Base-by-base conservation (phyloP, 2,797 vertebrate genomes). In the Falco concolor region DNA sequence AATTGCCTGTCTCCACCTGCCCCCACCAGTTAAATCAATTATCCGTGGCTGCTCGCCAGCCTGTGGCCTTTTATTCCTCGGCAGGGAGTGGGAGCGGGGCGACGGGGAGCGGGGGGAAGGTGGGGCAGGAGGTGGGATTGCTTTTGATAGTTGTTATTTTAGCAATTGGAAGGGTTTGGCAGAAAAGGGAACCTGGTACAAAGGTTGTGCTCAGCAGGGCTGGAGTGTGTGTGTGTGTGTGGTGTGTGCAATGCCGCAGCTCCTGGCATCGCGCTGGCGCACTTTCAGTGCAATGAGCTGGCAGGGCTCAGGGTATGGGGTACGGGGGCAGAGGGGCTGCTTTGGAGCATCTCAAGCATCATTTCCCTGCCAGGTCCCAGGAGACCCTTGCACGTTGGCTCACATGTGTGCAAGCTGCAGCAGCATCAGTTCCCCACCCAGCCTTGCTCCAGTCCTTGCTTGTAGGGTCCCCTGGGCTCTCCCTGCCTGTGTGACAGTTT, bases 11-110 rank as follows among this genome's bases (percentile, higher is more conserved):
- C 90, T 93, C 90, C 84, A 88, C 60, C 89, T 74, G 34, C 95
- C 93, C 92, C 96, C 90, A 76, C 76, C 13, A 4, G 78, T 89
- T 88, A 95, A 97, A 97, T 94, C 94, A 95, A 94, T 96, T 96
- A 96, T 75, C 93, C 8, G 2, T 87, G 1, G 24, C 87, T 42
- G 24, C 90, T 92, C 40, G 7, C 82, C 87, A 90, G 89, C 91
- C 84, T 10, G 78, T 1, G 32, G 95, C 95, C 95, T 92, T 95
- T 95, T 84, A 89, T 92, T 82, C 67, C 81, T 84, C 75, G 2
- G 83, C 85, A 50, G 90, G 84, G 86, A 87, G 89, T 14, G 7
- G 92, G 89, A 93, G 78, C 14, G 4, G 82, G 90, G 74, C 12
- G 11, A 32, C 7, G 8, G 56, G 56, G 87, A 78, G 61, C 16